Conservation (phyloP, 2,888 invertebrate genomes). For the Plusia festucae region DNA sequence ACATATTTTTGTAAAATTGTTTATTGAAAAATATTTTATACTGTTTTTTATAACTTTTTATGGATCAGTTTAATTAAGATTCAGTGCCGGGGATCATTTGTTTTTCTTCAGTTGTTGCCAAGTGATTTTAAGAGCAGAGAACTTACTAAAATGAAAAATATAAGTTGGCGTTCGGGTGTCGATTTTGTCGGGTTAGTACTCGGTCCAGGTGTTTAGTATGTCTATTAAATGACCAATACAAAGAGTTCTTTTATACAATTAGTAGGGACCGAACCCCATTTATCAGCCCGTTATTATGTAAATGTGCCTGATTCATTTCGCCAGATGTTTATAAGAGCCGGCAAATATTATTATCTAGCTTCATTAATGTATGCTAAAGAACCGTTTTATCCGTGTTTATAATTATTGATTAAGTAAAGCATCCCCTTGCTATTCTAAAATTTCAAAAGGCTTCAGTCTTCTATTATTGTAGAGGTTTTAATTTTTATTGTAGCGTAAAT, state of each 20-base stretch:
- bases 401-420: background rate
- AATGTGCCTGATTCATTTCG: background rate
- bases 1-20: background rate
- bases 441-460: no score
- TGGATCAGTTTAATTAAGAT: background rate
- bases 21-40: background rate
- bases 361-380: background rate
- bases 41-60: background rate
- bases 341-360: background rate
- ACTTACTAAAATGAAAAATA: background rate
- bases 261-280: background rate
- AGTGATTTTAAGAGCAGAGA: background rate
- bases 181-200: background rate
- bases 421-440: no score
- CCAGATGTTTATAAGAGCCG: background rate
- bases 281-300: no score
- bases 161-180: background rate
- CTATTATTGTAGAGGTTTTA: no score
- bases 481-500: no score
- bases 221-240: background rate
- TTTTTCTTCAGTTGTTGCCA: no score
- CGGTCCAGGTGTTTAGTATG: background rate
- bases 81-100: no score
- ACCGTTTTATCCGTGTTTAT: background rate
- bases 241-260: slow-evolving; percentile 5